Evolutionary conservation across 1,140 invertebrate species (phyloP).

Genomic region (Leguminivora glycinivorella): DNA sequence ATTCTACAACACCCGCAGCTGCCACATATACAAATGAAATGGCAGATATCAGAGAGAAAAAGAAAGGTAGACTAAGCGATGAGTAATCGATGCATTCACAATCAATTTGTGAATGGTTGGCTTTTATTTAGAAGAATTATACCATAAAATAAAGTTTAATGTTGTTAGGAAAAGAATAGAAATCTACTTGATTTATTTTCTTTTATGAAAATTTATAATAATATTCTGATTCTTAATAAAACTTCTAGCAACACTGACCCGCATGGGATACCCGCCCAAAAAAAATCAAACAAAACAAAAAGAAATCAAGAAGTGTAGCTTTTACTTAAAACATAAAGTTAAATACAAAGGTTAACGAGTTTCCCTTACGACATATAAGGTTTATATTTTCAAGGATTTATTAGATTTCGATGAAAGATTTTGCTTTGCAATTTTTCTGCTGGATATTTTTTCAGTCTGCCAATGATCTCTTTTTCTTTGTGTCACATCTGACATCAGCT

Average conservation of each 20-base stretch:
- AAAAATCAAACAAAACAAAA: background rate
- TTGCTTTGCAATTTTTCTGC: background rate
- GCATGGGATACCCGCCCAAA: background rate
- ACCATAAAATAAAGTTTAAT: too few species aligned
- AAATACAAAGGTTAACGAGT: conserved; percentile 1
- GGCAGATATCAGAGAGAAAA: conserved; percentile 42
- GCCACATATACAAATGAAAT: conserved; percentile 77
- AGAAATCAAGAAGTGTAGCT: background rate
- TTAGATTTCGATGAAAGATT: background rate
- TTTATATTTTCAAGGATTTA: background rate
- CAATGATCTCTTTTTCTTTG: background rate
- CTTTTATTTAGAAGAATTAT: background rate
- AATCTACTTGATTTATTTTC: background rate
- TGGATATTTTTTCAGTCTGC: conserved; percentile 6
- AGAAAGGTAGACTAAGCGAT: conserved; percentile 34
- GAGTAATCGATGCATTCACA: conserved; percentile 40
- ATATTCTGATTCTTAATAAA: background rate
- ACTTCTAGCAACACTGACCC: background rate
- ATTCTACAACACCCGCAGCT: conserved; percentile 60
- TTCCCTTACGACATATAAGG: background rate
- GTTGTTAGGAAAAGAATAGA: too few species aligned
- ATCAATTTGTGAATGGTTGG: background rate
- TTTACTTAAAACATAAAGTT: conserved; percentile 28
- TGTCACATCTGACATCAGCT: background rate
- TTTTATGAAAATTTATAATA: background rate